These are phyloP conservation scores for Leptatherina wallacei DNA, from an alignment of 2,797 vertebrate species.

Conservation along the genomic window DNA sequence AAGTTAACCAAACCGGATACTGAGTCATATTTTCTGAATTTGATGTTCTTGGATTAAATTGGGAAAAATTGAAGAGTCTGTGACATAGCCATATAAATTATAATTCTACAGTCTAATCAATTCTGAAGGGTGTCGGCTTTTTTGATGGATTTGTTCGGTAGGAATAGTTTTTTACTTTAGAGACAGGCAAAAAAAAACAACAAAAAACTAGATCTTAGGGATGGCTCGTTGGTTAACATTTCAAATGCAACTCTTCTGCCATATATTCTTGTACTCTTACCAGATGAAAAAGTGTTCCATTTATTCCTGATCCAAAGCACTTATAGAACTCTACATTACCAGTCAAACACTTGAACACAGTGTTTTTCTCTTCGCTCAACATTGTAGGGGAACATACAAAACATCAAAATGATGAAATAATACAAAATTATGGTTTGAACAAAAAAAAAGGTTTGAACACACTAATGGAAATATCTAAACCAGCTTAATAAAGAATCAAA, in stretches of 20 bases:
- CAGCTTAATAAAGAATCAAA: constrained; percentile 5
- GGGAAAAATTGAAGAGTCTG: constrained; percentile 10
- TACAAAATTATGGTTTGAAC: no score
- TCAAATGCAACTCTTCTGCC: not conserved
- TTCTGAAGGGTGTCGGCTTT: not conserved
- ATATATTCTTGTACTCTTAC: no score
- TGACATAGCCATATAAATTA: not conserved
- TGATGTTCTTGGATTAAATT: constrained; percentile 17
- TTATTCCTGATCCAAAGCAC: not conserved
- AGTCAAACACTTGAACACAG: no score
- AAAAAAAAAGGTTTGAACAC: not conserved
- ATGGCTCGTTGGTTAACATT: not conserved
- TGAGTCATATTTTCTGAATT: constrained; percentile 22
- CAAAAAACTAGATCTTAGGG: not conserved
- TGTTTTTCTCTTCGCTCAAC: no score
- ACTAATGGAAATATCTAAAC: not conserved
- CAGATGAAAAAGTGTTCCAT: not conserved
- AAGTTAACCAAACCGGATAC: constrained; percentile 25
- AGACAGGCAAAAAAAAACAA: not conserved
- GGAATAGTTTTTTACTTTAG: not conserved
- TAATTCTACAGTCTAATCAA: not conserved
- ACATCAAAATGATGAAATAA: no score
- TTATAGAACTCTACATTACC: no score
- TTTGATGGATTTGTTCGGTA: not conserved
- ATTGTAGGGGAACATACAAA: no score